Conservation (phyloP, 2,797 vertebrate species). For the Calcarius lapponicus region DNA sequence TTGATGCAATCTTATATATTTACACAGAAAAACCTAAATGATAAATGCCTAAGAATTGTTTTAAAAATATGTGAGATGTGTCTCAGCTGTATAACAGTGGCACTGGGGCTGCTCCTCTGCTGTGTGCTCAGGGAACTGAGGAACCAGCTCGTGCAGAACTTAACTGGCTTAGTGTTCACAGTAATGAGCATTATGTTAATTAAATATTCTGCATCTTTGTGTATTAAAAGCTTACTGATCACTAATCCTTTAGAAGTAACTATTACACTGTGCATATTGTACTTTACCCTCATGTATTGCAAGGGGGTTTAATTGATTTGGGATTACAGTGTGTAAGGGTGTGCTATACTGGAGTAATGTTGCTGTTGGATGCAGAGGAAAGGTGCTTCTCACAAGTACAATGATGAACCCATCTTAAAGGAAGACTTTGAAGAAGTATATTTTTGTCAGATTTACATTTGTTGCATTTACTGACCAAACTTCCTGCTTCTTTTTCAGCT, state of each 20-base stretch:
- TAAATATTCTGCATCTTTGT: constrained; percentile 26
- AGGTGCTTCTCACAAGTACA: not conserved
- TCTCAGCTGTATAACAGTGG: not conserved
- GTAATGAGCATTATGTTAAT: not conserved
- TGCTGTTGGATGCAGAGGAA: not conserved
- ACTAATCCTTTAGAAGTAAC: not conserved
- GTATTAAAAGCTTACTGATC: not conserved
- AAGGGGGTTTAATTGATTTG: not conserved
- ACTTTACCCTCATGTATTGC: not conserved
- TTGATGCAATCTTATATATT: not conserved
- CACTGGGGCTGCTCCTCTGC: not conserved
- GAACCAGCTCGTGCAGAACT: not conserved
- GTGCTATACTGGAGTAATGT: not conserved
- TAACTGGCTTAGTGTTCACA: not conserved
- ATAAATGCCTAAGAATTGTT: not conserved
- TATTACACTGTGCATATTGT: not conserved
- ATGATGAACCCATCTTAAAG: not conserved
- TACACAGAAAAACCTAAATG: not conserved
- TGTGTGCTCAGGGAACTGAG: not conserved
- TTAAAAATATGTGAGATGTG: not conserved
- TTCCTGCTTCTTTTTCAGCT: constrained; percentile 82
- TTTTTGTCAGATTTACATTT: not conserved
- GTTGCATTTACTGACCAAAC: constrained; percentile 49
- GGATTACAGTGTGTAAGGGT: not conserved
- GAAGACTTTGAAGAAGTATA: not conserved